Conservation (phyloP, 1,140 invertebrate genomes). For the Hyles euphorbiae region DNA sequence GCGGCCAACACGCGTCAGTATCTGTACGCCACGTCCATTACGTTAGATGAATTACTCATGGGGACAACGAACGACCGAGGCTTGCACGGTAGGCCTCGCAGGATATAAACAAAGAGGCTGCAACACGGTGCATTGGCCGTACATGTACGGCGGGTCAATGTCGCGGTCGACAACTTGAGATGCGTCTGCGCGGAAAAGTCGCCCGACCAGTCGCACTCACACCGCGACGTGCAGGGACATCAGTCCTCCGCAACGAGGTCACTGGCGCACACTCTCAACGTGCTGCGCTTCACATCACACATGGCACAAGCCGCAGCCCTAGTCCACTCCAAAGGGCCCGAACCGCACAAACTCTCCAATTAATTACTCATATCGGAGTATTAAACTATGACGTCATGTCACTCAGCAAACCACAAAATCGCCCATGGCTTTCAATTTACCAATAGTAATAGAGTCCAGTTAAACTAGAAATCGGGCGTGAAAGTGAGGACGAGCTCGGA, state of each 20-base stretch:
- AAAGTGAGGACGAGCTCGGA: conserved; percentile 45
- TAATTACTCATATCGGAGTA: too few relatives aligned
- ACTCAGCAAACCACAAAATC: background rate
- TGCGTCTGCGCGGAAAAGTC: conserved; percentile 53
- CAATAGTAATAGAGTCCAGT: conserved; percentile 22
- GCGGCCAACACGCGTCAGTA: too few relatives aligned
- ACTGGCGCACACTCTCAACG: conserved; percentile 33
- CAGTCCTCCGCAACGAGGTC: conserved; percentile 52
- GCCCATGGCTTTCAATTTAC: conserved; percentile 9
- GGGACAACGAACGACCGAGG: conserved; percentile 30
- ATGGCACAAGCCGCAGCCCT: background rate
- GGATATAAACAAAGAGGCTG: conserved; percentile 71
- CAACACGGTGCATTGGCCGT: conserved; percentile 70
- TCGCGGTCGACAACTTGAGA: conserved; percentile 61
- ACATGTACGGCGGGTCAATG: conserved; percentile 66
- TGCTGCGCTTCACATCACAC: conserved; percentile 19
- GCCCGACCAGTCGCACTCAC: conserved; percentile 42
- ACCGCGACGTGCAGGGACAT: conserved; percentile 33
- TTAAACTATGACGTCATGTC: too few relatives aligned
- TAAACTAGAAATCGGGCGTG: conserved; percentile 48
- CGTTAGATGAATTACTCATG: conserved; percentile 15
- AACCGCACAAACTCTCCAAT: too few relatives aligned
- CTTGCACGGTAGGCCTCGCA: conserved; percentile 28
- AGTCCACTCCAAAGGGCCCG: background rate
- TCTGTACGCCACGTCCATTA: too few relatives aligned